phyloP scores from a whole-genome alignment of 2,797 vertebrate species.

The Ptychobarbus kaznakovi region DNA sequence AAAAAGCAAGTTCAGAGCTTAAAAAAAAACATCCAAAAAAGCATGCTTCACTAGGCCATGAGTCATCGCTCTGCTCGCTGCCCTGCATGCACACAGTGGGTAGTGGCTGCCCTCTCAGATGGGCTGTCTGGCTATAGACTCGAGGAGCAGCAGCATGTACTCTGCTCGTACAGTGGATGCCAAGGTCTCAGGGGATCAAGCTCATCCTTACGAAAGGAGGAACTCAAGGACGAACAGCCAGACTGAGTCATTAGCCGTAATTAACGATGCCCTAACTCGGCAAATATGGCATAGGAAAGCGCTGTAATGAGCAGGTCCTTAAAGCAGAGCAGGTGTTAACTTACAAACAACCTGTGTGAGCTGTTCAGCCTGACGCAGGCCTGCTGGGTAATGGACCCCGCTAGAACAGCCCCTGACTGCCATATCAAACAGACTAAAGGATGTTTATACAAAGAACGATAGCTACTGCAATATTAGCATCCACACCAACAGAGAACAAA shows the following conservation, averaged over 20 bases:
- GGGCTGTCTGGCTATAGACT: constrained; percentile 20
- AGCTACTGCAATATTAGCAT: neutral
- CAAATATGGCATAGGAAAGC: constrained; percentile 26
- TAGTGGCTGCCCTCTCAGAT: constrained; percentile 28
- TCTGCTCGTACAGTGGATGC: neutral
- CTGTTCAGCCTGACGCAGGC: neutral
- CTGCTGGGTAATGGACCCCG: constrained; percentile 3
- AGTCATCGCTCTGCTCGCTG: constrained; percentile 14
- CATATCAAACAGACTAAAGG: neutral
- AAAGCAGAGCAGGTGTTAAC: constrained; percentile 28
- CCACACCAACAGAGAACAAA: neutral
- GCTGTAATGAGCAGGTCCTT: constrained; percentile 26
- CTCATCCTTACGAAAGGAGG: constrained; percentile 4
- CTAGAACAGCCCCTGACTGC: neutral
- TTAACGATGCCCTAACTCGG: constrained; percentile 36
- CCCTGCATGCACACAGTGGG: constrained; percentile 33
- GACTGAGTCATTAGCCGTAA: constrained; percentile 42
- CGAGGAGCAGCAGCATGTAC: neutral
- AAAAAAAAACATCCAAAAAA: neutral
- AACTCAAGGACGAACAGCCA: constrained; percentile 41
- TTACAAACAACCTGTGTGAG: constrained; percentile 14
- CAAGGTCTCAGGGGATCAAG: constrained; percentile 33
- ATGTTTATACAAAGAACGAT: neutral
- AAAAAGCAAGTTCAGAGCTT: constrained; percentile 18
- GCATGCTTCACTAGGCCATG: constrained; percentile 65